These are phyloP conservation scores for Coreoperca whiteheadi DNA, from an alignment of 2,113 vertebrate genomes.

Conservation along the genomic window DNA sequence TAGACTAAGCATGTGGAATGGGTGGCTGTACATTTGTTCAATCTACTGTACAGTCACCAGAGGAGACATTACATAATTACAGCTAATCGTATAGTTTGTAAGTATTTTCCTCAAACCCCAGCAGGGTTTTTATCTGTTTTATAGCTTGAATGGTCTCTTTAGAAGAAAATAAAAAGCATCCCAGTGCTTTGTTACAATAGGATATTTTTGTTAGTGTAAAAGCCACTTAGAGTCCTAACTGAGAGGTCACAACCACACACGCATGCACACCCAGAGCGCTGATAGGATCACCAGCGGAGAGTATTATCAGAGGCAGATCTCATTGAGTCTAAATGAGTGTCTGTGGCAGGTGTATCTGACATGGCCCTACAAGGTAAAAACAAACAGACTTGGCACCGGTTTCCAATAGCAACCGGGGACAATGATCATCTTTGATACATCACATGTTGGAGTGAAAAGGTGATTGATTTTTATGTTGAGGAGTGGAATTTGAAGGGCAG, in stretches of 20 bases:
- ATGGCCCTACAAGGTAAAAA: slow-evolving; percentile 9
- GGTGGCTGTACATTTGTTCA: background rate
- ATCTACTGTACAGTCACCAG: slow-evolving; percentile 16
- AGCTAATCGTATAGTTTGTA: slow-evolving; percentile 51
- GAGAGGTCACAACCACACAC: slow-evolving; percentile 32
- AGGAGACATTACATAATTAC: slow-evolving; percentile 55
- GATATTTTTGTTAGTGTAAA: slow-evolving; percentile 5
- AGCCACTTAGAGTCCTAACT: slow-evolving; percentile 10
- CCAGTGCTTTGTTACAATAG: background rate
- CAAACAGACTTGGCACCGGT: slow-evolving; percentile 16
- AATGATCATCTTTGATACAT: slow-evolving; percentile 11
- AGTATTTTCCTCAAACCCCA: slow-evolving; percentile 46
- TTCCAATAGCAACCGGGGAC: slow-evolving; percentile 18
- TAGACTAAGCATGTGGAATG: background rate
- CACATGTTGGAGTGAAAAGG: background rate
- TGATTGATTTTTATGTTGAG: slow-evolving; percentile 22
- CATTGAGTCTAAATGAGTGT: slow-evolving; percentile 29
- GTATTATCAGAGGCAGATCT: slow-evolving; percentile 51
- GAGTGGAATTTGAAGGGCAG: slow-evolving; percentile 12
- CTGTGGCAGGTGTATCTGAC: slow-evolving; percentile 26
- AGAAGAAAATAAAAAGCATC: slow-evolving; percentile 1
- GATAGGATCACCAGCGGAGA: slow-evolving; percentile 51
- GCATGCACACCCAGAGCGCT: slow-evolving; percentile 4
- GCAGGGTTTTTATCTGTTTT: slow-evolving; percentile 29
- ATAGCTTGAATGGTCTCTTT: slow-evolving; percentile 11